These are phyloP conservation scores for Pogonus chalceus DNA, from an alignment of 1,140 invertebrate genomes.

Conservation along the genomic window DNA sequence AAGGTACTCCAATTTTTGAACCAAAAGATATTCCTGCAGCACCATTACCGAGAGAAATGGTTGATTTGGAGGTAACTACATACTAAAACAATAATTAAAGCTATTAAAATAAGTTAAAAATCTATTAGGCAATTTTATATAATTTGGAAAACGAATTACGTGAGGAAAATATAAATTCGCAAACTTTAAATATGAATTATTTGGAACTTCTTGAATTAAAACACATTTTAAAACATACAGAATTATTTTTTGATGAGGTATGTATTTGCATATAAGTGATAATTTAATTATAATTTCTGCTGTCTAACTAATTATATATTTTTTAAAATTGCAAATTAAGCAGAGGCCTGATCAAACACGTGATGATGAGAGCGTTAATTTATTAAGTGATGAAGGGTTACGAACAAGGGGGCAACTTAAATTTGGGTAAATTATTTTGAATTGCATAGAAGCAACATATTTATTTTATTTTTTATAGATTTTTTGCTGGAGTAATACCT, in stretches of 20 bases:
- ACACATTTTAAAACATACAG: slow-evolving; percentile 91
- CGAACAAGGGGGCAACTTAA: too few relatives aligned
- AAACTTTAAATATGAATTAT: slow-evolving; percentile 91
- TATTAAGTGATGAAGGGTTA: too few relatives aligned
- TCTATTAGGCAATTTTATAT: slow-evolving; percentile 79
- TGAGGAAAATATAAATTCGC: slow-evolving; percentile 97
- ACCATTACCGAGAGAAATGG: slow-evolving; percentile 97
- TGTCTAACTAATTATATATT: too few relatives aligned
- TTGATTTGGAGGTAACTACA: slow-evolving; percentile 81
- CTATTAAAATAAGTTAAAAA: too few relatives aligned
- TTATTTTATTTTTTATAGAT: slow-evolving; percentile 45
- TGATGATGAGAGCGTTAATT: too few relatives aligned
- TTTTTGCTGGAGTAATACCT: slow-evolving; percentile 82
- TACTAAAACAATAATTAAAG: too few relatives aligned
- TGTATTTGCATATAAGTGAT: too few relatives aligned
- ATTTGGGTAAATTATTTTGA: too few relatives aligned
- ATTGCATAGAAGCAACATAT: too few relatives aligned
- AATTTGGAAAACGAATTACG: slow-evolving; percentile 90
- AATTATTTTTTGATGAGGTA: slow-evolving; percentile 98
- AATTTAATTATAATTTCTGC: too few relatives aligned
- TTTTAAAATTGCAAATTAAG: too few relatives aligned
- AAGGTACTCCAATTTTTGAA: slow-evolving; percentile 93
- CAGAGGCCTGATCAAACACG: too few relatives aligned
- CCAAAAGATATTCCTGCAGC: slow-evolving; percentile 97
- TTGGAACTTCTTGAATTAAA: slow-evolving; percentile 93